A percentile compares a stretch with the other conserved stretches of the same genome.
Conservation (phyloP, 2,797 vertebrate species). For the Picus viridis region DNA sequence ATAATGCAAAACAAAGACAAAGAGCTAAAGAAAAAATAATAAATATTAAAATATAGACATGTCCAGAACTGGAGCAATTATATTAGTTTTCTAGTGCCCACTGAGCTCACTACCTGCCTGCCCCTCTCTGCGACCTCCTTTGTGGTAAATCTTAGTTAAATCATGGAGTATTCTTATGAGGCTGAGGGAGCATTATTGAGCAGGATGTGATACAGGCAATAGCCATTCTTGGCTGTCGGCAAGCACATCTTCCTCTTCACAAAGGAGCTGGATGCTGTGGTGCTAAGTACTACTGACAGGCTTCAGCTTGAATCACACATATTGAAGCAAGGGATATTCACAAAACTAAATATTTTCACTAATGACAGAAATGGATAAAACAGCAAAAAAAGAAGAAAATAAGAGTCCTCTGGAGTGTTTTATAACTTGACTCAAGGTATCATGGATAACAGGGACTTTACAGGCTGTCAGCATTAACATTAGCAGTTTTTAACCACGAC, state of each 20-base stretch:
- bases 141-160: not conserved
- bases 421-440: conserved; percentile 69
- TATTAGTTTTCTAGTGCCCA: not conserved
- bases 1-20: not conserved
- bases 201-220: not conserved
- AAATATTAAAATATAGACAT: conserved; percentile 21
- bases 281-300: not conserved
- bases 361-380: not conserved
- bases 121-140: not conserved
- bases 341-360: conserved; percentile 7
- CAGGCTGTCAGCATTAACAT: conserved; percentile 73
- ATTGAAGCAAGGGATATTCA: not conserved
- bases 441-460: conserved; percentile 67
- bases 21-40: not conserved
- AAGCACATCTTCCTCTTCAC: not conserved
- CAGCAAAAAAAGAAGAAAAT: not conserved
- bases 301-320: not conserved
- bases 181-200: not conserved
- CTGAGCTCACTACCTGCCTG: not conserved
- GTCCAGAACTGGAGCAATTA: not conserved
- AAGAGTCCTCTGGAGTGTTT: conserved; percentile 29
- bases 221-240: not conserved
- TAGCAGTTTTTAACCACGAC: conserved; percentile 73
- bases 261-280: not conserved
- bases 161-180: not conserved